Evolutionary conservation across 2,888 invertebrate species (phyloP).

Genomic region (Drosophila tanythrix): DNA sequence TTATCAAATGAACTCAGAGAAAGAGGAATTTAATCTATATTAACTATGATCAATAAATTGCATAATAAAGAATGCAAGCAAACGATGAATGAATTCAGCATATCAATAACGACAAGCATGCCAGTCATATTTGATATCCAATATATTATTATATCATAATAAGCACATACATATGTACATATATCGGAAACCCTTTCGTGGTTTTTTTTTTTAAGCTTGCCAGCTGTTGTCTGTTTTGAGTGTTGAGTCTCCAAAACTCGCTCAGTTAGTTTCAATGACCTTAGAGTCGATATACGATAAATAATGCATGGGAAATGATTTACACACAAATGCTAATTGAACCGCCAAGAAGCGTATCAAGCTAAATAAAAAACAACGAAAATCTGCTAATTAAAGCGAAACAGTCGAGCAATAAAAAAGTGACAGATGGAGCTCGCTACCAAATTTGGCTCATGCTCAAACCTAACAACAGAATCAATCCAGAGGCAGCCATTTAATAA

Average conservation of each 20-base stretch:
- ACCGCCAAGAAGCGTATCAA: conserved; percentile 20
- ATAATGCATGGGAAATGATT: conserved; percentile 55
- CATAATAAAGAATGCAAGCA: not conserved
- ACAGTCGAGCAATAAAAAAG: conserved; percentile 46
- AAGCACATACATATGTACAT: not conserved
- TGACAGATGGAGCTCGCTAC: conserved; percentile 39
- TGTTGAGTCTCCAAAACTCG: conserved; percentile 27
- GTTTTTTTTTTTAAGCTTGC: conserved; percentile 7
- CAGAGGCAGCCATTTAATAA: conserved; percentile 35
- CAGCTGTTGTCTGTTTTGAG: conserved; percentile 2
- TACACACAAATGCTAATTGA: conserved; percentile 68
- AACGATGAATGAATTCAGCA: not conserved
- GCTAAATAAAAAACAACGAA: conserved; percentile 21
- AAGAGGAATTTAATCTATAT: not conserved
- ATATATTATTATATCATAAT: not conserved
- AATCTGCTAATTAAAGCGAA: conserved; percentile 67
- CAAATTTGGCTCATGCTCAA: conserved; percentile 23
- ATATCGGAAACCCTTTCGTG: conserved; percentile 9
- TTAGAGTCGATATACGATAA: conserved; percentile 40
- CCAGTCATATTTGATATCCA: not conserved
- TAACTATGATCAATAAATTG: not conserved
- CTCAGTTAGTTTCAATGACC: conserved; percentile 56
- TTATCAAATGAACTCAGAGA: not conserved
- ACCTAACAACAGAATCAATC: conserved; percentile 4
- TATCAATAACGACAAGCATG: not conserved